Percentiles rank a stretch among this genome's conserved stretches.
These are phyloP conservation scores for Drosophila histrio DNA, from an alignment of 2,888 invertebrate genomes.

Conservation along the genomic window DNA sequence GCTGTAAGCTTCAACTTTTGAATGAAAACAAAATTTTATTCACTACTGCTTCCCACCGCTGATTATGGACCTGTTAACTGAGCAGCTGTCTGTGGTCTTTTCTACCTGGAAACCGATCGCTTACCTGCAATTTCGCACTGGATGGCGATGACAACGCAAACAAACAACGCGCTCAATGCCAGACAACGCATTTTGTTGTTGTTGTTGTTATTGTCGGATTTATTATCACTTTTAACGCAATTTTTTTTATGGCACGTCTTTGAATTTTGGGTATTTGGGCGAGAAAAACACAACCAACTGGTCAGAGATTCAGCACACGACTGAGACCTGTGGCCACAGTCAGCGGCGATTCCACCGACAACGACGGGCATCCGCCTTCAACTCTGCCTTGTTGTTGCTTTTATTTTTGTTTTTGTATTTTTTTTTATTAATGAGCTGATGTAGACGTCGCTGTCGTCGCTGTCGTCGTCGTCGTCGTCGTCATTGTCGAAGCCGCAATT, in stretches of 20 bases:
- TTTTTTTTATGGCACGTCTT: slow-evolving; percentile 13
- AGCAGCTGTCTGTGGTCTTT: not conserved
- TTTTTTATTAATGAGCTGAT: slow-evolving; percentile 66
- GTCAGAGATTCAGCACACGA: slow-evolving; percentile 65
- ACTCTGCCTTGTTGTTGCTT: slow-evolving; percentile 21
- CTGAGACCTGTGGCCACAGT: slow-evolving; percentile 50
- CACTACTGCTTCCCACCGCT: too few relatives aligned
- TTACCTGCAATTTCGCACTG: slow-evolving; percentile 79
- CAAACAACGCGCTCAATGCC: slow-evolving; percentile 63
- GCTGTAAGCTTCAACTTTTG: too few relatives aligned
- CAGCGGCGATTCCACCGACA: slow-evolving; percentile 2
- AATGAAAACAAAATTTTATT: too few relatives aligned
- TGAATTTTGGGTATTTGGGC: not conserved
- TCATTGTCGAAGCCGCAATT: slow-evolving; percentile 27
- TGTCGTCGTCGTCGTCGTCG: slow-evolving; percentile 21
- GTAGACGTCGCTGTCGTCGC: slow-evolving; percentile 28
- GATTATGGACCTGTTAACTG: not conserved
- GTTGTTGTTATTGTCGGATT: slow-evolving; percentile 7
- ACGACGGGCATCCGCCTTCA: slow-evolving; percentile 26
- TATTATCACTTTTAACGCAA: slow-evolving; percentile 51
- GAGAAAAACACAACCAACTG: slow-evolving; percentile 55
- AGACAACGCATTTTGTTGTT: slow-evolving; percentile 69
- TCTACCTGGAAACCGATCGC: slow-evolving; percentile 11
- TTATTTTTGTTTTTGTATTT: slow-evolving; percentile 30
- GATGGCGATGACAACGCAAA: slow-evolving; percentile 61